phyloP scores from a whole-genome alignment of 2,797 vertebrate genomes.

The Anabacerthia variegaticeps region DNA sequence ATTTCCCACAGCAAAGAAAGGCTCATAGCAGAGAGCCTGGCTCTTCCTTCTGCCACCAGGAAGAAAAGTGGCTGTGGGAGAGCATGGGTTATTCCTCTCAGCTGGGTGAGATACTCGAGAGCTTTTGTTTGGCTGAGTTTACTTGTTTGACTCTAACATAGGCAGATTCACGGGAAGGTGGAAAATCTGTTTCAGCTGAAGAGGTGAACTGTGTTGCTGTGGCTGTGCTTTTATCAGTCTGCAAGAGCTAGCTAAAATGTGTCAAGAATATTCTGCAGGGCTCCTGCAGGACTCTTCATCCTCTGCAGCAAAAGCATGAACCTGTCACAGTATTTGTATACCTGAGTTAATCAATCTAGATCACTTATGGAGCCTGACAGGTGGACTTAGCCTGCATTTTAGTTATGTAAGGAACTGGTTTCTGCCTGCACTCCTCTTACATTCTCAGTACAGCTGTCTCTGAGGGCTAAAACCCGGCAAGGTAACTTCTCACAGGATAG shows the following conservation, averaged over 20 bases:
- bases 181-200: not conserved
- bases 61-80: not conserved
- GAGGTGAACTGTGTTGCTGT: not conserved
- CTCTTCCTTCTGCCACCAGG: not conserved
- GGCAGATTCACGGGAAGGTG: not conserved
- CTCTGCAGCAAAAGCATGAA: not conserved
- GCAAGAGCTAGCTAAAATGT: not conserved
- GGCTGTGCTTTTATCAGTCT: not conserved
- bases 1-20: not conserved
- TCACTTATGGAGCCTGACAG: not conserved
- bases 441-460: not conserved
- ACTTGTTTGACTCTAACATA: not conserved
- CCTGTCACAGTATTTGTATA: not conserved
- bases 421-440: not conserved
- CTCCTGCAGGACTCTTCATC: not conserved
- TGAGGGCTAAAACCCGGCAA: not conserved
- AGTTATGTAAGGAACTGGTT: not conserved
- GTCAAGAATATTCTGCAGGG: not conserved
- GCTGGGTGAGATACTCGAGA: not conserved
- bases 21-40: not conserved
- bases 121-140: not conserved
- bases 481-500: not conserved
- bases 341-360: not conserved
- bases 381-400: not conserved
- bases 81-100: not conserved